Evolutionary conservation across 1,140 invertebrate species (phyloP), one percentile per base, ranked within the genome.

Genomic region (Chironomus tepperi): DNA sequence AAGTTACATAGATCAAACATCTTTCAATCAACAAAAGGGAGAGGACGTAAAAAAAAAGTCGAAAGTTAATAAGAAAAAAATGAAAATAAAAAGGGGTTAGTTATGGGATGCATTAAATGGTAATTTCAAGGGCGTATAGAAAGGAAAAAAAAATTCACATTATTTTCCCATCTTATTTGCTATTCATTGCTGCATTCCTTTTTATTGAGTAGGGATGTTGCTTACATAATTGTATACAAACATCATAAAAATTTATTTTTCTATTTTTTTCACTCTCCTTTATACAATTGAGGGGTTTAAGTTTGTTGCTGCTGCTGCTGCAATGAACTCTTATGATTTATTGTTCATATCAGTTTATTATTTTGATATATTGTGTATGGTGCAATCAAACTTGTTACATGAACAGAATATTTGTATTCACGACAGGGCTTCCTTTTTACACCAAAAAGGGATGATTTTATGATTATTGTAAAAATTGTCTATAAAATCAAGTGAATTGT

Each of bases 131-230:
- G 65, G 65, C 65, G 65, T 70, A 70, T 70, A 19, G 65, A 70
- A 21, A n/a, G 24, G 24, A 34, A 57, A n/a, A n/a, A n/a, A 57
- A 57, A 70, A 18, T 70, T 70, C 65, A 18, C 65, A 70, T 70
- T 70, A 70, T 70, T 70, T 70, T 70, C 65, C 65, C 65, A 70
- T 70, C 65, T 70, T 70, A 70, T 70, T 70, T 70, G 18, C 65
- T 70, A 70, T 70, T 70, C 65, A 70, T 70, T 19, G 65, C 65
- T 70, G 65, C 12, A 70, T 19, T 10, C 7, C 16, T 10, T 70
- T 16, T 70, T 34, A 18, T 8, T 16, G 65, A 70, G 65, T 10
- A 70, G 16, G 65, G 65, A 21, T 18, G 65, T 18, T 70, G 19
- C 65, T 18, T 70, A 70, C 65, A 70, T 70, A 70, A 70, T 70